Base-by-base conservation (phyloP, 2,797 vertebrate species). In the Diglossa cyanea region DNA sequence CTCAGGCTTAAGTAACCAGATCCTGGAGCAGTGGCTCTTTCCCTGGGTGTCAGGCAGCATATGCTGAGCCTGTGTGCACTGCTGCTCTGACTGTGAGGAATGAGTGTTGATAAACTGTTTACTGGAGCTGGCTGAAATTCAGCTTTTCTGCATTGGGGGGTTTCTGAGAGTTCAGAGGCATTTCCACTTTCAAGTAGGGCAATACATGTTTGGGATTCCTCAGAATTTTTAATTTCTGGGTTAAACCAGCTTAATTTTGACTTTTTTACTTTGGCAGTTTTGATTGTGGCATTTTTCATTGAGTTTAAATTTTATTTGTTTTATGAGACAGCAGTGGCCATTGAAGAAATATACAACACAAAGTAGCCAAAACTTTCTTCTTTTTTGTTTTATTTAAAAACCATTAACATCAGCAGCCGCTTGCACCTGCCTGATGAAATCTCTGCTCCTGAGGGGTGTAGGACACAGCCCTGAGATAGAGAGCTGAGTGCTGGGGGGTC, bases 21-120 rank as follows among this genome's bases (percentile, higher is more conserved):
- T 91, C 96, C 73, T 28, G 40, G 85, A 93, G 89, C 85, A 93
- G 76, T 53, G 45, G 3, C 55, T 89, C 63, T 58, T 88, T 94
- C 55, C 93, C 76, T 50, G 87, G 30, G 79, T 96, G 94, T 93
- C 95, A 94, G 94, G 83, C 66, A 95, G 81, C 84, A 77, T 96
- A 92, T 95, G 89, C 53, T 93, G 87, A 77, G 44, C 40, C 92
- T 78, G 67, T 88, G 76, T 96, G 93, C 86, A 78, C 79, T 84
- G 83, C 73, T 86, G 82, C 65, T 40, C 63, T 93, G 77, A 76
- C 90, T 95, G 93, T 91, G 92, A 96, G 93, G 76, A 96, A 92
- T 93, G 62, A 86, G 61, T 94, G 83, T 87, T 97, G 96, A 97
- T 95, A 95, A 96, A 94, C 89, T 91, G 65, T 92, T 83, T 96